phyloP scores from a whole-genome alignment of 2,113 vertebrate species.

The Xiphophorus maculatus region DNA sequence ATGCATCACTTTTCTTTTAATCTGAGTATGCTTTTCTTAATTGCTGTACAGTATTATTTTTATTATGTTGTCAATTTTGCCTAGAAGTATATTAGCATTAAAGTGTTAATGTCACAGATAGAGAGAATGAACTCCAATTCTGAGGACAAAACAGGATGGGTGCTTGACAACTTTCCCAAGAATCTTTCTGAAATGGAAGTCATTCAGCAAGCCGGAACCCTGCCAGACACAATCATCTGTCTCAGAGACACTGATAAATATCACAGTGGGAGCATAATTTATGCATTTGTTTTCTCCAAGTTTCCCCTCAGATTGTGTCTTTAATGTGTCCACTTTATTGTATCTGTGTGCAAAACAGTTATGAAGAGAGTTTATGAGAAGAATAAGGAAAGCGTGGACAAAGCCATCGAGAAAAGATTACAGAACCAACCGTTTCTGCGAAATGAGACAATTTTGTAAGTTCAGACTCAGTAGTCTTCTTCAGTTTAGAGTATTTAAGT shows the following conservation, averaged over 20 bases:
- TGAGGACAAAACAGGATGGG: constrained; percentile 84
- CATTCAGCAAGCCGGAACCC: constrained; percentile 76
- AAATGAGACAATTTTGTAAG: constrained; percentile 62
- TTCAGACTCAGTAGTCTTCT: constrained; percentile 1
- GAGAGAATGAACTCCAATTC: constrained; percentile 70
- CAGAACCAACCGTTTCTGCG: constrained; percentile 53
- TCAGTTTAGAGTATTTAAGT: neutral
- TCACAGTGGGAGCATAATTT: constrained; percentile 67
- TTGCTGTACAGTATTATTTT: neutral
- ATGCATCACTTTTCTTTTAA: no score
- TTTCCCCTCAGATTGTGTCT: neutral
- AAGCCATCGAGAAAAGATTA: constrained; percentile 73
- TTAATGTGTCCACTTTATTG: neutral
- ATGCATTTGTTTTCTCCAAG: neutral
- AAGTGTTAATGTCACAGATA: constrained; percentile 64
- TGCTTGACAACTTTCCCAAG: constrained; percentile 89
- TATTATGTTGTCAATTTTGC: neutral
- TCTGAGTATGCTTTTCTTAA: no score
- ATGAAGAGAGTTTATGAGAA: constrained; percentile 72
- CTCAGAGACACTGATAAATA: constrained; percentile 78
- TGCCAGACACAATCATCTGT: constrained; percentile 85
- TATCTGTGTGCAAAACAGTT: constrained; percentile 47
- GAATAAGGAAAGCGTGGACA: constrained; percentile 78
- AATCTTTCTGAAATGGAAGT: constrained; percentile 77
- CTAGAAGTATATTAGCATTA: neutral